Percentiles rank a stretch among this genome's conserved stretches.
Conservation (phyloP, 1,140 invertebrate species). For the Drosophila elegans region DNA sequence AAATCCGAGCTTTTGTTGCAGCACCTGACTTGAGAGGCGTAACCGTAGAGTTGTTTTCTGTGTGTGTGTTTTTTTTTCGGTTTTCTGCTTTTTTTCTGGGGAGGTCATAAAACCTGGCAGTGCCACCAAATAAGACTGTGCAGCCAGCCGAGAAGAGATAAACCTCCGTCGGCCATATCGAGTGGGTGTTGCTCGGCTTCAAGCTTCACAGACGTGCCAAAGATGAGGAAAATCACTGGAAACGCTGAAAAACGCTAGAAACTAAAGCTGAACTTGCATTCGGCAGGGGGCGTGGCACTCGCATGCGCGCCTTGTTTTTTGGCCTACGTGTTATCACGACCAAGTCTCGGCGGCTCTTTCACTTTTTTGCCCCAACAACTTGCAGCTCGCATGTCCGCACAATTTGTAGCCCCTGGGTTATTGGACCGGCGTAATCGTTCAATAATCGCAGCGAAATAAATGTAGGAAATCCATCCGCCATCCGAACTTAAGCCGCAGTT, state of each 20-base stretch:
- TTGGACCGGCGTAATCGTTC: conserved; percentile 34
- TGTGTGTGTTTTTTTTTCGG: conserved; percentile 19
- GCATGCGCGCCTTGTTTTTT: conserved; percentile 67
- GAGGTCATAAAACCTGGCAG: conserved; percentile 75
- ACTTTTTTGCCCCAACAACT: conserved; percentile 42
- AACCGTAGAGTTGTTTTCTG: conserved; percentile 45
- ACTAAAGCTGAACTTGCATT: conserved; percentile 31
- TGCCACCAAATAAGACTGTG: conserved; percentile 70
- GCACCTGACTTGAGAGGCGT: conserved; percentile 74
- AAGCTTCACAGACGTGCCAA: conserved; percentile 40
- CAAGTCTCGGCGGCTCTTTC: conserved; percentile 34
- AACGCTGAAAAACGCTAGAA: conserved; percentile 1
- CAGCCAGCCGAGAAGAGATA: conserved; percentile 32
- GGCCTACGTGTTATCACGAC: conserved; percentile 80
- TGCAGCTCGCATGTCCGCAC: conserved; percentile 45
- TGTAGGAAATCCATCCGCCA: conserved; percentile 34
- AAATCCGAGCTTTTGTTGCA: conserved; percentile 71
- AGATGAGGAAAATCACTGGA: conserved; percentile 24
- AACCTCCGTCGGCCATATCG: conserved; percentile 37
- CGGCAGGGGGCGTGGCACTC: conserved; percentile 36
- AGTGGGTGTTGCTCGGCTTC: conserved; percentile 69
- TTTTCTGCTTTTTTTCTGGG: conserved; percentile 45
- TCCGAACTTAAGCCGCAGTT: conserved; percentile 64
- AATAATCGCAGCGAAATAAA: conserved; percentile 54
- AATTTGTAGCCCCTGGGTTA: conserved; percentile 44